Evolutionary conservation across 2,888 invertebrate species (phyloP), one percentile per base, ranked within the genome.

Genomic region (Catocala nupta): DNA sequence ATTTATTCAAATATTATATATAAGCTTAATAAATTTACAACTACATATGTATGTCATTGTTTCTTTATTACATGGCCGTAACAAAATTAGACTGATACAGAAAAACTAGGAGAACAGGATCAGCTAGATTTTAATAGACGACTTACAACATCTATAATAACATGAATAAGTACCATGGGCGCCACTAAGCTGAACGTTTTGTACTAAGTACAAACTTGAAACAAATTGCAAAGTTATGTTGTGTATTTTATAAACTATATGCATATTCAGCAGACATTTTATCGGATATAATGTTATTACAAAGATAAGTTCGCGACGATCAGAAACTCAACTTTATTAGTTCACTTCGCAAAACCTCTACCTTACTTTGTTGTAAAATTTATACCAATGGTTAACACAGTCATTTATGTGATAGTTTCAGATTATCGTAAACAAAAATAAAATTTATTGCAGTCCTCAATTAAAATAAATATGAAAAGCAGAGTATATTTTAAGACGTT

Each of bases 301-400:
- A 60, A 49, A 62, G 71, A 76, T 78, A 77, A 72, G 68, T 33
- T 49, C 16, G 48, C 60, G 64, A 75, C 63, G 67, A 75, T 74
- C 65, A 59, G 61, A 68, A 70, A 52, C 44, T 65, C 54, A 49
- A 66, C 70, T 82, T 82, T 82, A 82, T 80, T 79, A 69, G 71
- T 77, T 70, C 71, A 80, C 78, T 78, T 71, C 52, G 65, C 60
- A 66, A 67, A 78, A 72, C 76, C 69, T 68, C 48, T 48, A 42
- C 6, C 45, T 60, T 70, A 82, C 77, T 71, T 81, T 80, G 81
- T 85, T 78, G 80, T 81, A 68, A 61, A 64, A 25, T 65, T 52
- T 63, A 50, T 54, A 12, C 44, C 9, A 42, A 10, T 10, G 9
- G 25, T 48, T 9, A 53, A 52, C n/a, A 39, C 6, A 34, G 48